phyloP scores from a whole-genome alignment of 1,140 invertebrate genomes.

The Bombus picipes region DNA sequence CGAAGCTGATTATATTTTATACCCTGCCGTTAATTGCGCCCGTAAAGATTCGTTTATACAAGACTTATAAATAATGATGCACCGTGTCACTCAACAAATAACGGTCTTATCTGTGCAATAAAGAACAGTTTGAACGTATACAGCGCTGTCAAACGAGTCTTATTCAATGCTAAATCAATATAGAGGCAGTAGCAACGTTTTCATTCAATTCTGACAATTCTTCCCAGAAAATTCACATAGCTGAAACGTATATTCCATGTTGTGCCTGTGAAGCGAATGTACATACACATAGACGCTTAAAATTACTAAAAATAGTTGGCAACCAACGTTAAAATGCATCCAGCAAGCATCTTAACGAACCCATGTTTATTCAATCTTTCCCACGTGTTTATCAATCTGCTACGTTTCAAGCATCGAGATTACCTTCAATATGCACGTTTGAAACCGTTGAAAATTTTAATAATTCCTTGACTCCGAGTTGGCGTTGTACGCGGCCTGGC shows the following conservation, averaged over 20 bases:
- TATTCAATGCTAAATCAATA: conserved; percentile 23
- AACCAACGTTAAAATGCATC: not conserved
- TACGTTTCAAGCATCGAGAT: not conserved
- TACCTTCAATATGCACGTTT: not conserved
- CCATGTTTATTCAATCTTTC: conserved; percentile 31
- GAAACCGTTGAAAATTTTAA: not conserved
- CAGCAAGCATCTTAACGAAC: not conserved
- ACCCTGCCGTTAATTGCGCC: not conserved
- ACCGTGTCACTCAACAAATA: not conserved
- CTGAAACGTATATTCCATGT: not conserved
- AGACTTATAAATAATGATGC: conserved; percentile 9
- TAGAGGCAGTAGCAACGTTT: not conserved
- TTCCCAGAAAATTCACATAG: not conserved
- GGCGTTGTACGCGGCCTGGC: not conserved
- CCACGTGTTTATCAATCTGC: conserved; percentile 12
- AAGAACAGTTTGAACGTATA: not conserved
- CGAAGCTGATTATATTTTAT: not conserved
- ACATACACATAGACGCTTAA: no score
- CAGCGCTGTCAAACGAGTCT: not conserved
- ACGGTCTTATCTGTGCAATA: conserved; percentile 3
- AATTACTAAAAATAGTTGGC: not conserved
- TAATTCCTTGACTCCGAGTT: not conserved
- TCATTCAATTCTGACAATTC: conserved; percentile 10
- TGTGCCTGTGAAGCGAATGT: not conserved
- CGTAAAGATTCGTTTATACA: not conserved